Conservation (phyloP, 2,888 invertebrate species). For the Drosophila kambysellisi region DNA sequence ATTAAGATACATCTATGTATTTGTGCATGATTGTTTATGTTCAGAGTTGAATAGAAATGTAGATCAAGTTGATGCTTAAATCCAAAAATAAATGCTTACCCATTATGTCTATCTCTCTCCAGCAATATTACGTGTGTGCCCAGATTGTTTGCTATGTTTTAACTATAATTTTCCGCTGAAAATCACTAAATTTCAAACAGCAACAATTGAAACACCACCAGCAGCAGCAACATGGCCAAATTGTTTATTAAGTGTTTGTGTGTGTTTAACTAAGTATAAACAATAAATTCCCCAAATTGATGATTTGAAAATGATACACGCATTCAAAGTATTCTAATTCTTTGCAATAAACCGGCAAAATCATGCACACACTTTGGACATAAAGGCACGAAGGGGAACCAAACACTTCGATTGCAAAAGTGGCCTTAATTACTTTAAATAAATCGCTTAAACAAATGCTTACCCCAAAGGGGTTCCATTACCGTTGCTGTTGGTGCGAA, state of each 20-base stretch:
- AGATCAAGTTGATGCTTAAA: slow-evolving; percentile 25
- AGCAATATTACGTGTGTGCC: slow-evolving; percentile 20
- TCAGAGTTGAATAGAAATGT: slow-evolving; percentile 14
- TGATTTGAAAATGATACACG: slow-evolving; percentile 62
- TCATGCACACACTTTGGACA: slow-evolving; percentile 18
- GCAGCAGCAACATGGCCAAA: slow-evolving; percentile 36
- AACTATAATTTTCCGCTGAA: slow-evolving; percentile 66
- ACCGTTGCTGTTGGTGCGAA: slow-evolving; percentile 24
- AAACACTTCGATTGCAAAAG: slow-evolving; percentile 65
- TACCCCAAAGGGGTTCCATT: slow-evolving; percentile 29
- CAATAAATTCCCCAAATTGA: slow-evolving; percentile 61
- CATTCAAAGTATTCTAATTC: slow-evolving; percentile 5
- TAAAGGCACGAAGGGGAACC: slow-evolving; percentile 36
- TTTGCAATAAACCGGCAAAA: slow-evolving; percentile 22
- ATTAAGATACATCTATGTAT: not conserved
- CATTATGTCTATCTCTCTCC: slow-evolving; percentile 25
- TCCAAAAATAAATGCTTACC: slow-evolving; percentile 53
- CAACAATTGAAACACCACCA: slow-evolving; percentile 31
- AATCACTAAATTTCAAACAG: slow-evolving; percentile 54
- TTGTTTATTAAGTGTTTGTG: slow-evolving; percentile 75
- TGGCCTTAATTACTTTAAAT: slow-evolving; percentile 59
- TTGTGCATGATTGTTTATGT: not conserved
- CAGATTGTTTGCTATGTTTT: slow-evolving; percentile 68
- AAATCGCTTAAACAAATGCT: slow-evolving; percentile 55
- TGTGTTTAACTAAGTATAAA: slow-evolving; percentile 62